phyloP scores from a whole-genome alignment of 1,140 invertebrate species.

The Drosophila orena region DNA sequence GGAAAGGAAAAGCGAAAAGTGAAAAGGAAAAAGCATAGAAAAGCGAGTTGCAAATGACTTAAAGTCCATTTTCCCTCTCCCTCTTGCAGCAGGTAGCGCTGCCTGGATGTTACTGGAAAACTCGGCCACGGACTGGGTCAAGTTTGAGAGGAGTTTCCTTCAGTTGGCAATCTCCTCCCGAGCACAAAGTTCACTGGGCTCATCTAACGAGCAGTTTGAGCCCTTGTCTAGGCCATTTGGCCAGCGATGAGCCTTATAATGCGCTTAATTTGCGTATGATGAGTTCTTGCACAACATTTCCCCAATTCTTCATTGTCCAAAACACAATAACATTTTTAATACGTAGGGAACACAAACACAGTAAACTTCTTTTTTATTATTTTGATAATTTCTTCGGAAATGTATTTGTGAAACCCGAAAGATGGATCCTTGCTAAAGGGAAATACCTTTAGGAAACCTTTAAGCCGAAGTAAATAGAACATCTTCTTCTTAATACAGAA shows the following conservation, averaged over 20 bases:
- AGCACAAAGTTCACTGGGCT: constrained; percentile 39
- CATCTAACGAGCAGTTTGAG: constrained; percentile 66
- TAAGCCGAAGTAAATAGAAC: constrained; percentile 5
- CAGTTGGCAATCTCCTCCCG: constrained; percentile 1
- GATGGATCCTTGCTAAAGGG: neutral
- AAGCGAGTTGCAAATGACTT: constrained; percentile 33
- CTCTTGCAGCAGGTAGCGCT: constrained; percentile 63
- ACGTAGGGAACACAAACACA: too few species aligned
- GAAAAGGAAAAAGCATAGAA: constrained; percentile 15
- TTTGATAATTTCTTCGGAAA: too few species aligned
- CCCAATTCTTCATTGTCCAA: too few species aligned
- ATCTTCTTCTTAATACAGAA: neutral
- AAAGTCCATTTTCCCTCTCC: constrained; percentile 11
- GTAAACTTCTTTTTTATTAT: too few species aligned
- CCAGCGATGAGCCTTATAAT: constrained; percentile 62
- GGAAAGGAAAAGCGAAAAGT: constrained; percentile 16
- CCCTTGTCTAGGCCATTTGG: constrained; percentile 59
- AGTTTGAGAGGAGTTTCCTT: constrained; percentile 44
- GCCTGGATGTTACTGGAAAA: constrained; percentile 8
- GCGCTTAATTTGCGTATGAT: constrained; percentile 61
- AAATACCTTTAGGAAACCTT: neutral
- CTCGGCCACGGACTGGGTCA: constrained; percentile 43
- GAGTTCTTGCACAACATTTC: constrained; percentile 1
- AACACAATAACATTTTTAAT: too few species aligned
- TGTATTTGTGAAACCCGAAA: too few species aligned